Evolutionary conservation across 1,140 invertebrate species (phyloP).

Genomic region (Drosophila burlai): DNA sequence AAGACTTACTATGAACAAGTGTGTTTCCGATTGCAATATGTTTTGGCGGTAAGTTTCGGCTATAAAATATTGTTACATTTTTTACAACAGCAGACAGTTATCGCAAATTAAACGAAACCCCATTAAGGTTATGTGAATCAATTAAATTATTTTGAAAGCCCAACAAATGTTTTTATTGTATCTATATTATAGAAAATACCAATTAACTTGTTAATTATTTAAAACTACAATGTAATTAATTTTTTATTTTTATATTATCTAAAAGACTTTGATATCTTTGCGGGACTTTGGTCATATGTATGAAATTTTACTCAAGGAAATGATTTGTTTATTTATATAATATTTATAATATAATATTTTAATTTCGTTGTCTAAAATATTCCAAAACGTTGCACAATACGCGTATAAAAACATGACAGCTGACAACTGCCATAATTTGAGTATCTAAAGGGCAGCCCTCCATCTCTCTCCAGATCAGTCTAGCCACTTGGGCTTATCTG

Average conservation of each 20-base stretch:
- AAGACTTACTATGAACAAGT: neutral
- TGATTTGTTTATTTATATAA: neutral
- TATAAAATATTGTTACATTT: neutral
- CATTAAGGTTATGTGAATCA: no score
- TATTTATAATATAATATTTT: no score
- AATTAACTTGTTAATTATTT: neutral
- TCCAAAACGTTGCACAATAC: neutral
- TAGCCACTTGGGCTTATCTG: constrained; percentile 28
- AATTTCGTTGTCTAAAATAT: neutral
- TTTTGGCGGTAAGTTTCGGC: neutral
- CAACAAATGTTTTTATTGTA: no score
- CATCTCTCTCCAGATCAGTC: constrained; percentile 8
- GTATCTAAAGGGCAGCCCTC: constrained; percentile 27
- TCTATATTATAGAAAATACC: no score
- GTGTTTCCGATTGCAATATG: neutral
- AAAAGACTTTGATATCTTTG: no score
- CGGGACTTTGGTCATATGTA: no score
- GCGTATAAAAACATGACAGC: neutral
- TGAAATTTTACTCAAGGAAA: no score
- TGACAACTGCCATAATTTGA: constrained; percentile 22
- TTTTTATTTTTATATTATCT: neutral
- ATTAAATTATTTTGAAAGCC: no score
- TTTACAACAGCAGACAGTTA: neutral
- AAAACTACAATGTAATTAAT: neutral
- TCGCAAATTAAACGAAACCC: no score